A percentile compares a stretch with the other conserved stretches of the same genome.
Evolutionary conservation across 2,113 vertebrate genomes (phyloP).

Genomic region (Casuarius casuarius): DNA sequence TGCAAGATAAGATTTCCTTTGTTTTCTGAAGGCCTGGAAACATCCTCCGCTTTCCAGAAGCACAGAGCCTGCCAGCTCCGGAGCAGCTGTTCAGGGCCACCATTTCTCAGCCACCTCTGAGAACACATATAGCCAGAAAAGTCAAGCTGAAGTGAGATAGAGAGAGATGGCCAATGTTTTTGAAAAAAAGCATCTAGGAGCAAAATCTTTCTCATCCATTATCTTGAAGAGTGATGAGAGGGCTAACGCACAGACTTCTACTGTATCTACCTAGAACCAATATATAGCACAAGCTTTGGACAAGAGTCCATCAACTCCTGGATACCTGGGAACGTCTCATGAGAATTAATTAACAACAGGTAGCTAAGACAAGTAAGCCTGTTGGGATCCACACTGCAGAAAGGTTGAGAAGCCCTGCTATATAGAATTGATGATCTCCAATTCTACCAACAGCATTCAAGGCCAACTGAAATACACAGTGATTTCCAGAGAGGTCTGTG

Average conservation of each 20-base stretch:
- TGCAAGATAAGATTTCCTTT: not conserved
- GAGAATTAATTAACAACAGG: not conserved
- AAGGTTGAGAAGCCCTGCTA: not conserved
- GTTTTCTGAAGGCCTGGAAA: not conserved
- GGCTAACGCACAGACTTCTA: not conserved
- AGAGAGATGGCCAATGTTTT: fast-evolving
- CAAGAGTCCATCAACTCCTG: not conserved
- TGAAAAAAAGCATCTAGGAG: not conserved
- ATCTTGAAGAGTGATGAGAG: not conserved
- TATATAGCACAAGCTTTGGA: not conserved
- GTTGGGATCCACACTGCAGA: fast-evolving
- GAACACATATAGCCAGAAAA: not conserved
- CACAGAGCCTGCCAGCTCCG: not conserved
- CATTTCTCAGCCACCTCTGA: not conserved
- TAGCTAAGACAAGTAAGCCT: fast-evolving
- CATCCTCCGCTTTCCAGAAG: not conserved
- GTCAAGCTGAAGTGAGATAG: fast-evolving
- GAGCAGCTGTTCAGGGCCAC: not conserved
- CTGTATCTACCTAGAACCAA: not conserved
- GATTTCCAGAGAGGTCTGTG: not conserved
- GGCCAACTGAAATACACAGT: not conserved
- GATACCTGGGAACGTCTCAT: not conserved
- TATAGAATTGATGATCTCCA: fast-evolving
- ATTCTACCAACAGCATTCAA: fast-evolving
- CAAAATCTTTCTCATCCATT: not conserved